Percentiles rank a stretch among this genome's conserved stretches.
phyloP scores from a whole-genome alignment of 30 jellyfish, hydroid and myxozoan genomes.

The Aurelia sp. region DNA sequence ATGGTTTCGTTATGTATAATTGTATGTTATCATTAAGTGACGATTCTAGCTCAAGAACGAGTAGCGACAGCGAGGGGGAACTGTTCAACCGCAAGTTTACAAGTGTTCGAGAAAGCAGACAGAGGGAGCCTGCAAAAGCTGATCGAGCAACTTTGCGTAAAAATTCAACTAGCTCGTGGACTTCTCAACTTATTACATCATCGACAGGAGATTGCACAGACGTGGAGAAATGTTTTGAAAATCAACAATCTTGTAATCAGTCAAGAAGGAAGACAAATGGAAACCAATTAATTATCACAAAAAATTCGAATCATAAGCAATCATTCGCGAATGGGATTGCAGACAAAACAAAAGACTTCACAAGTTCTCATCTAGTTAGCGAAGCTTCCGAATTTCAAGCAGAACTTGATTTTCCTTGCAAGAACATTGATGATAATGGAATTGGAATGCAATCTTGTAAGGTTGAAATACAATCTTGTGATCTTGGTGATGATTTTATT shows the following conservation, averaged over 20 bases:
- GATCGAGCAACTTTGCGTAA: background rate
- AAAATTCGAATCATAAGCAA: background rate
- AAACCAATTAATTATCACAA: background rate
- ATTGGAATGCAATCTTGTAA: too few species aligned
- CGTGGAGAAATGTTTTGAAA: background rate
- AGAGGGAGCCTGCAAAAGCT: too few species aligned
- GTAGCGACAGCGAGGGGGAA: background rate
- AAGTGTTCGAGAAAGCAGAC: too few species aligned
- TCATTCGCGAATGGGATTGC: background rate
- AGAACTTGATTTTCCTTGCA: too few species aligned
- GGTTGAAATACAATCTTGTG: too few species aligned
- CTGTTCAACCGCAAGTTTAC: background rate
- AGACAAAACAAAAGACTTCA: background rate
- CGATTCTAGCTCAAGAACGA: background rate
- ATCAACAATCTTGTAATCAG: background rate
- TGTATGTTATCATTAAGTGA: slow-evolving; percentile 1
- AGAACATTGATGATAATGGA: too few species aligned
- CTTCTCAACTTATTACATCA: background rate
- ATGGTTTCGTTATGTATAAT: slow-evolving; percentile 11
- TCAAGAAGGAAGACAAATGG: too few species aligned
- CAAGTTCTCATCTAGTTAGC: too few species aligned
- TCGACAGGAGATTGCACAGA: background rate
- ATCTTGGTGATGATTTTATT: too few species aligned
- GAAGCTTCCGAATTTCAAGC: too few species aligned
- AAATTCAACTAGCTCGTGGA: background rate